Percentiles rank a stretch among this genome's conserved stretches.
Evolutionary conservation across 2,888 invertebrate species (phyloP).

Genomic region (Caenorhabditis uteleia): DNA sequence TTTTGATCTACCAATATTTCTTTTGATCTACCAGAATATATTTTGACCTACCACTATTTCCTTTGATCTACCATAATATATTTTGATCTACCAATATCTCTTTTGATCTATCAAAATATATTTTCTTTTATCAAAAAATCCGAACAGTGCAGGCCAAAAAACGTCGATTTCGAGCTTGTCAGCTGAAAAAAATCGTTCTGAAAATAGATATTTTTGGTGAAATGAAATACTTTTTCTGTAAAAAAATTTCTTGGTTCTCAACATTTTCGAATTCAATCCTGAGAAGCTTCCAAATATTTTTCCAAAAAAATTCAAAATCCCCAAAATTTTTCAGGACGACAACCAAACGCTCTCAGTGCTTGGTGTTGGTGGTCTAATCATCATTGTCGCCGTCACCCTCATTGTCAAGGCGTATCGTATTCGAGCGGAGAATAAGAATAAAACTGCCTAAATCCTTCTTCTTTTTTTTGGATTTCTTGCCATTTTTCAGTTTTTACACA

Average conservation of each 20-base stretch:
- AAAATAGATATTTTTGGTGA: too few relatives aligned
- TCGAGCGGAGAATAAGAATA: slow-evolving; percentile 40
- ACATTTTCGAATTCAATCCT: not conserved
- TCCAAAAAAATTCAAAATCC: not conserved
- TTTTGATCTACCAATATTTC: too few relatives aligned
- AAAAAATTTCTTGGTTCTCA: not conserved
- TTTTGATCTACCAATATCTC: too few relatives aligned
- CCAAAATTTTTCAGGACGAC: slow-evolving; percentile 61
- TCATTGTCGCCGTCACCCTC: slow-evolving; percentile 64
- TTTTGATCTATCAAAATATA: too few relatives aligned
- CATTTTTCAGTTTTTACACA: not conserved
- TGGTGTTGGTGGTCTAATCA: slow-evolving; percentile 65
- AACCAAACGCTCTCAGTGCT: slow-evolving; percentile 64
- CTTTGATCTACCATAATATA: too few relatives aligned
- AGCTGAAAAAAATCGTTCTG: too few relatives aligned
- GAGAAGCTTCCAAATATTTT: too few relatives aligned
- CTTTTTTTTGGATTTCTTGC: slow-evolving; percentile 2
- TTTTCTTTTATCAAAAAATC: too few relatives aligned
- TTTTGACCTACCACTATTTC: too few relatives aligned
- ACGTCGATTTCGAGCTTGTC: too few relatives aligned
- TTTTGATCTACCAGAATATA: too few relatives aligned
- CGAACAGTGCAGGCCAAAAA: not conserved
- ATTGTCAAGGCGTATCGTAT: slow-evolving; percentile 65
- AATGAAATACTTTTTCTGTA: too few relatives aligned
- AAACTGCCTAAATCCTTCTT: slow-evolving; percentile 24